Conservation (phyloP, 2,888 invertebrate genomes). For the Macrosoma leucophasiata region DNA sequence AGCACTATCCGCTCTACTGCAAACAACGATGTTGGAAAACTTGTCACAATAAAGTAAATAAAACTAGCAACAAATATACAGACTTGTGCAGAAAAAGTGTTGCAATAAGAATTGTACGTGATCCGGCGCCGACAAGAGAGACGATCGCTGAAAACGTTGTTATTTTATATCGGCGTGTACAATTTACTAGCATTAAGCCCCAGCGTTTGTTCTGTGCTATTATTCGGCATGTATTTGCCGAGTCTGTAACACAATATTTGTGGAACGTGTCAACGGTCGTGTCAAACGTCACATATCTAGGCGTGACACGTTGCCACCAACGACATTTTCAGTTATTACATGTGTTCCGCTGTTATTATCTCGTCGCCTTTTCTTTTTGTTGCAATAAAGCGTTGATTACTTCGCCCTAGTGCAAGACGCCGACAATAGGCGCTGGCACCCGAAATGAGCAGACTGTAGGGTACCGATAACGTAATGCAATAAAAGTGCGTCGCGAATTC, state of each 20-base stretch:
- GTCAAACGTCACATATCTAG: constrained; percentile 66
- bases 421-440: constrained; percentile 46
- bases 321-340: constrained; percentile 63
- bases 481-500: no score
- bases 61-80: constrained; percentile 15
- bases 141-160: constrained; percentile 58
- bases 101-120: constrained; percentile 56
- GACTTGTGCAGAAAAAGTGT: constrained; percentile 18
- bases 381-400: constrained; percentile 69
- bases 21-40: no score
- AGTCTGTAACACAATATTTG: constrained; percentile 70
- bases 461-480: background rate
- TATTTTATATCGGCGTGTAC: constrained; percentile 60
- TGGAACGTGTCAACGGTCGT: constrained; percentile 66
- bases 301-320: constrained; percentile 59
- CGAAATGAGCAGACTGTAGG: constrained; percentile 45
- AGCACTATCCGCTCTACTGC: no score
- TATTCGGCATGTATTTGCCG: constrained; percentile 64
- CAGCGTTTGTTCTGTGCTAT: constrained; percentile 55
- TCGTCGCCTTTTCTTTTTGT: constrained; percentile 58
- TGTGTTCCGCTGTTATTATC: constrained; percentile 58
- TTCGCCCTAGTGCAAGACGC: constrained; percentile 39
- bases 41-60: no score
- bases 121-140: constrained; percentile 39
- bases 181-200: constrained; percentile 49